phyloP scores from a whole-genome alignment of 1,140 invertebrate species.

The Wasmannia auropunctata region DNA sequence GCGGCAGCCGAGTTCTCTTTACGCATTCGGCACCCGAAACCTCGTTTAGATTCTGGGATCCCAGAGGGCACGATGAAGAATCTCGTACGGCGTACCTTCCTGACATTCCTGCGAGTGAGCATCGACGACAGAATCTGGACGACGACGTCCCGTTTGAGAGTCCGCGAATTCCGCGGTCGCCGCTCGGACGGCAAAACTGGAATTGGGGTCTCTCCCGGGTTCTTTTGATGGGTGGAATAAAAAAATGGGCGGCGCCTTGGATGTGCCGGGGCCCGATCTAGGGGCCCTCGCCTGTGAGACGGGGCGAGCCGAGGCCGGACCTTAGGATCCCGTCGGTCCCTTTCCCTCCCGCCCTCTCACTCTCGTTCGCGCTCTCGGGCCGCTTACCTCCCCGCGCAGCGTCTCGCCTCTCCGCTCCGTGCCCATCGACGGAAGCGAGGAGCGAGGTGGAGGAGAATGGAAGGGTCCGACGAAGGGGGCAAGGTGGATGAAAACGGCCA shows the following conservation, averaged over 20 bases:
- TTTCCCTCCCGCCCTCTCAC: slow-evolving; percentile 57
- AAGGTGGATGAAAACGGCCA: slow-evolving; percentile 69
- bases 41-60: slow-evolving; percentile 38
- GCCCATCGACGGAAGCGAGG: slow-evolving; percentile 3
- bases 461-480: slow-evolving; percentile 44
- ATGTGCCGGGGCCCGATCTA: slow-evolving; percentile 74
- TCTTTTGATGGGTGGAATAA: slow-evolving; percentile 74
- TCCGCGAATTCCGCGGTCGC: slow-evolving; percentile 67
- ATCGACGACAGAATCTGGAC: slow-evolving; percentile 64
- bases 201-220: slow-evolving; percentile 37
- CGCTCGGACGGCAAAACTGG: neutral
- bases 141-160: slow-evolving; percentile 23
- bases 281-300: slow-evolving; percentile 67
- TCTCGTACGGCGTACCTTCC: slow-evolving; percentile 49
- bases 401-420: neutral
- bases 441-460: slow-evolving; percentile 24
- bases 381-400: slow-evolving; percentile 27
- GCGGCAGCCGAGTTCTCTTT: slow-evolving; percentile 13
- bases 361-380: neutral
- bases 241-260: slow-evolving; percentile 83
- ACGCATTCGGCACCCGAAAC: slow-evolving; percentile 38
- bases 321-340: slow-evolving; percentile 73
- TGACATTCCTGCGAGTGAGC: slow-evolving; percentile 62
- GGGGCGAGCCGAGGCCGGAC: slow-evolving; percentile 74
- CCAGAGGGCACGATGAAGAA: slow-evolving; percentile 37